Evolutionary conservation across 2,113 vertebrate genomes (phyloP).

Genomic region (Mus spicilegus): DNA sequence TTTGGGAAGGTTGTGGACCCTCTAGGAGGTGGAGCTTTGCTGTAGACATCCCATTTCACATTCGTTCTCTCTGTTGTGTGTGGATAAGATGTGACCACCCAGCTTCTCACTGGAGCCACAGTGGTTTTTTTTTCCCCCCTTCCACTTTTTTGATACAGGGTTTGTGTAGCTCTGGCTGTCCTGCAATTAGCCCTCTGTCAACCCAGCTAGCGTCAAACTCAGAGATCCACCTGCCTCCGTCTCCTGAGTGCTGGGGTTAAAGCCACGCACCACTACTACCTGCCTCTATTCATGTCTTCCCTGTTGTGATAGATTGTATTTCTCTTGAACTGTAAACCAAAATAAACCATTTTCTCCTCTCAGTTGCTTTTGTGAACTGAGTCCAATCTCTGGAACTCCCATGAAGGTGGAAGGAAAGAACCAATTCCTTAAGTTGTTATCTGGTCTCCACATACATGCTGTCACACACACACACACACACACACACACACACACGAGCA

Average conservation of each 20-base stretch:
- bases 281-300: not conserved
- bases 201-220: not conserved
- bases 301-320: not conserved
- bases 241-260: not conserved
- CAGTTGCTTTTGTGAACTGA: not conserved
- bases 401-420: not conserved
- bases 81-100: not conserved
- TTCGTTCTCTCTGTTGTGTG: not conserved
- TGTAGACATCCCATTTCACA: not conserved
- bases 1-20: not conserved
- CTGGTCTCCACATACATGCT: not conserved
- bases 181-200: not conserved
- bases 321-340: not conserved
- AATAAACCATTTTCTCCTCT: not conserved
- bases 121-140: no score
- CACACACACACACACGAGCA: not conserved
- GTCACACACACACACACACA: not conserved
- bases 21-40: not conserved
- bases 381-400: not conserved
- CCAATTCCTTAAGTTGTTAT: not conserved
- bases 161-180: not conserved
- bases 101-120: not conserved
- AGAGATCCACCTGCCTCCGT: not conserved
- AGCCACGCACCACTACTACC: not conserved
- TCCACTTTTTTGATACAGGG: not conserved